Conservation (phyloP, 2,888 invertebrate genomes). For the Mesorhabditis belari region DNA sequence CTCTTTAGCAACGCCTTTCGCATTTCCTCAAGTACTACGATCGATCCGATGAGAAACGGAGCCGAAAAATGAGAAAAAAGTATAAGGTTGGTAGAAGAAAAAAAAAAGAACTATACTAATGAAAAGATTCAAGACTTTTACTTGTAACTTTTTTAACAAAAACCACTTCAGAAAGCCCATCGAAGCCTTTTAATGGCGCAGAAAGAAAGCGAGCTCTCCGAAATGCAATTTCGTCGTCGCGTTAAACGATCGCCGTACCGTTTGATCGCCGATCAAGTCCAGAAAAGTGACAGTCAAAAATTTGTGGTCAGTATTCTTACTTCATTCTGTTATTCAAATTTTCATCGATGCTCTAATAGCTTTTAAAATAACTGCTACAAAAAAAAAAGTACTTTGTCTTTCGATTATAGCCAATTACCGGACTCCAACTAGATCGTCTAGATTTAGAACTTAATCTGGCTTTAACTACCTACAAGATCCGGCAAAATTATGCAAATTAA, state of each 20-base stretch:
- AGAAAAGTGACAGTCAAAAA: constrained; percentile 20
- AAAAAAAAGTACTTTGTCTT: too few relatives aligned
- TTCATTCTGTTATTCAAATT: too few relatives aligned
- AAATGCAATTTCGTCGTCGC: constrained; percentile 5
- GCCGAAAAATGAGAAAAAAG: not conserved
- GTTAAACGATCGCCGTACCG: constrained; percentile 26
- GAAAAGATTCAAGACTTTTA: too few relatives aligned
- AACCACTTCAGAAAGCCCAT: not conserved
- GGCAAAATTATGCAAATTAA: too few relatives aligned
- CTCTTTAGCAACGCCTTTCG: not conserved
- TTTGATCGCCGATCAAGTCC: constrained; percentile 20
- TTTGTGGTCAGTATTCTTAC: constrained; percentile 6
- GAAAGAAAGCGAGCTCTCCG: not conserved
- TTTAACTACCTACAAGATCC: too few relatives aligned
- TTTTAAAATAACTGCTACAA: too few relatives aligned
- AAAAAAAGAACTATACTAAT: too few relatives aligned
- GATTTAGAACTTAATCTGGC: too few relatives aligned
- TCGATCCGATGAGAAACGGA: not conserved
- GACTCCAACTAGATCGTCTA: too few relatives aligned
- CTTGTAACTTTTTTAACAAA: too few relatives aligned
- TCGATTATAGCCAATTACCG: too few relatives aligned
- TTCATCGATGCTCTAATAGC: too few relatives aligned
- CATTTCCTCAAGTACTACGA: not conserved
- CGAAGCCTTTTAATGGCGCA: not conserved
- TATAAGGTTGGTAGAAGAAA: not conserved